Evolutionary conservation across 1,140 invertebrate species (phyloP), one percentile per base, ranked within the genome.

Genomic region (Tetranychus urticae): DNA sequence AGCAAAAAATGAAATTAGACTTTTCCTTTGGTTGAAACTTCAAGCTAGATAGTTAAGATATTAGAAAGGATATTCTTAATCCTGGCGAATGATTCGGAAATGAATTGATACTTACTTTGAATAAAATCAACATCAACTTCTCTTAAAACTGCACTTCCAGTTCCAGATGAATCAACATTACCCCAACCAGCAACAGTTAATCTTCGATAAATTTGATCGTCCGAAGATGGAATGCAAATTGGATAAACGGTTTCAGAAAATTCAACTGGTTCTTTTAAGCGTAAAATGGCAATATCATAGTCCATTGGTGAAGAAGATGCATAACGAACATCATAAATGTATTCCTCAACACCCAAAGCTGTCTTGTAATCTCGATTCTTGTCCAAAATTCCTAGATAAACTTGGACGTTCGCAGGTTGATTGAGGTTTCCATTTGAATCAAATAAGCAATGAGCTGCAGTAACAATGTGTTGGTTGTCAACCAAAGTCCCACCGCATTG

Each of bases 401-500:
- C 50, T 52, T 52, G 50, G 23, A 23, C n/a, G 31, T n/a, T 33
- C 1, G n/a, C 12, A 3, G 31, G n/a, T 6, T 52, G n/a, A 8
- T 33, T n/a, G 1, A 33, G n/a, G n/a, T 52, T 52, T 7, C 50
- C 50, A 6, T 33, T 52, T 12, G 50, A n/a, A 52, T 52, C 50
- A 23, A 31, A 33, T n/a, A 52, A 7, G 23, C 73, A 74, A 64
- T 74, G 72, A 5, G 70, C 69, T 45, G 73, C 73, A 23, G 73
- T 73, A 7, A 74, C 35, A 7, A 74, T 63, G 66, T 71, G 72
- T 37, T 67, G 64, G 23, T 69, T 66, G 56, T 68, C 66, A 35
- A 74, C 66, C 8, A 74, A 59, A 47, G 65, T 65, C n/a, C 69
- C 72, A 34, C 71, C 72, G 63, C 72, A 73, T n/a, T 45, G 57